Percentiles rank a stretch among this genome's conserved stretches.
Conservation (phyloP, 2,113 vertebrate genomes). For the Xyliphius kryptos region DNA sequence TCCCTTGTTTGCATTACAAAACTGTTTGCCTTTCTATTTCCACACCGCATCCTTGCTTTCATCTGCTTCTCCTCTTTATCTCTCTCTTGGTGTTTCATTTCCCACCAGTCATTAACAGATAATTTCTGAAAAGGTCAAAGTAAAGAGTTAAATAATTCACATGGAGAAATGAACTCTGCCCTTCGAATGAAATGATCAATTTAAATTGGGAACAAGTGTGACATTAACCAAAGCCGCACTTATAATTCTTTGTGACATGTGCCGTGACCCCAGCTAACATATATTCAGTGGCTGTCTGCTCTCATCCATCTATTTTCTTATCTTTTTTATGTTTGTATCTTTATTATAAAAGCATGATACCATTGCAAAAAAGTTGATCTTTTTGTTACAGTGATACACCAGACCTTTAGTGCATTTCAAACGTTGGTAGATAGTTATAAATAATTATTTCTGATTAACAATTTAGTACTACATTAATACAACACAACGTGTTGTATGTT, state of each 20-base stretch:
- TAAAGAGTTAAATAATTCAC: constrained; percentile 38
- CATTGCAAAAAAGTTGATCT: background rate
- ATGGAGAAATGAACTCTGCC: constrained; percentile 26
- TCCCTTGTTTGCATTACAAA: constrained; percentile 8
- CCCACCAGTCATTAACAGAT: constrained; percentile 25
- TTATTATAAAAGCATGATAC: background rate
- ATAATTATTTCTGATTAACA: no score
- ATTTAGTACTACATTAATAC: no score
- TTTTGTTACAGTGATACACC: background rate
- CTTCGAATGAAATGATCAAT: constrained; percentile 37
- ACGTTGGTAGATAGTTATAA: no score
- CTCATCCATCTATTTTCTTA: constrained; percentile 16
- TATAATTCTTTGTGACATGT: constrained; percentile 42
- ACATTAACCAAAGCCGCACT: constrained; percentile 33
- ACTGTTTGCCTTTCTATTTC: constrained; percentile 5
- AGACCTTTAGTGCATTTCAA: background rate
- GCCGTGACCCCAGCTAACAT: constrained; percentile 40
- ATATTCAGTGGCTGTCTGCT: constrained; percentile 39
- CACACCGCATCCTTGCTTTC: constrained; percentile 2
- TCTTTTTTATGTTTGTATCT: constrained; percentile 8
- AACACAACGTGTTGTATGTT: no score
- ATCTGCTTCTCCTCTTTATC: background rate
- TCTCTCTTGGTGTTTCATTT: constrained; percentile 9
- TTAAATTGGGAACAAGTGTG: constrained; percentile 40
- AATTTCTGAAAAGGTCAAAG: constrained; percentile 25